Evolutionary conservation across 2,113 vertebrate genomes (phyloP), one percentile per base, ranked within the genome.

Genomic region (Sinocyclocheilus anshuiensis): DNA sequence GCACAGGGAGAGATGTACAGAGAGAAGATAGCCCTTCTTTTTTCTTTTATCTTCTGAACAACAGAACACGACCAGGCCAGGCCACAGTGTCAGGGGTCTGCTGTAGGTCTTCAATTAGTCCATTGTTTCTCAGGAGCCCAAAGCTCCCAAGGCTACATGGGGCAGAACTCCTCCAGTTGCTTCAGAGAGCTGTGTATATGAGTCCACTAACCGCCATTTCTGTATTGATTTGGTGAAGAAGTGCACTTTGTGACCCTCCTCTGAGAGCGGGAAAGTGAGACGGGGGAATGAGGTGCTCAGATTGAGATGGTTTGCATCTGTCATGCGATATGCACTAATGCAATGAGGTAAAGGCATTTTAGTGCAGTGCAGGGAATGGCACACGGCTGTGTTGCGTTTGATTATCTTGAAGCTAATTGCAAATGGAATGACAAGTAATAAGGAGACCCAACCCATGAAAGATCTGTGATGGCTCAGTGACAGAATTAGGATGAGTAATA

Each of bases 221-320:
- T 63, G 75, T 93, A 96, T 95, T 91, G 97, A 97, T 96, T 93
- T 94, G 92, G 89, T 86, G 87, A 85, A 50, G 84, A 88, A 91
- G 92, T 78, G 33, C 85, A 85, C 86, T 76, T 16, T 48, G 86
- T 89, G 92, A 87, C 89, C 78, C 0, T 69, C 81, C 81, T 83
- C 85, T 22, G 86, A 89, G 86, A 93, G 2, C 33, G 33, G 33
- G 33, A 33, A 33, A 33, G 33, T 33, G 33, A 33, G 33, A 33
- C 33, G 26, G 22, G 36, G 36, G 36, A 39, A 39, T 6, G 6
- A 39, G 36, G 36, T 39, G 36, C 36, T 39, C 36, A 39, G 36
- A 39, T 39, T 7, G 39, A 39, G 6, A 39, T 39, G 6, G 6
- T 39, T 39, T 7, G 39, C 39, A 39, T 39, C 39, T 39, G 39